Conservation (phyloP, 92 coral and sea anemone genomes). For the Phenganax stokvisi region DNA sequence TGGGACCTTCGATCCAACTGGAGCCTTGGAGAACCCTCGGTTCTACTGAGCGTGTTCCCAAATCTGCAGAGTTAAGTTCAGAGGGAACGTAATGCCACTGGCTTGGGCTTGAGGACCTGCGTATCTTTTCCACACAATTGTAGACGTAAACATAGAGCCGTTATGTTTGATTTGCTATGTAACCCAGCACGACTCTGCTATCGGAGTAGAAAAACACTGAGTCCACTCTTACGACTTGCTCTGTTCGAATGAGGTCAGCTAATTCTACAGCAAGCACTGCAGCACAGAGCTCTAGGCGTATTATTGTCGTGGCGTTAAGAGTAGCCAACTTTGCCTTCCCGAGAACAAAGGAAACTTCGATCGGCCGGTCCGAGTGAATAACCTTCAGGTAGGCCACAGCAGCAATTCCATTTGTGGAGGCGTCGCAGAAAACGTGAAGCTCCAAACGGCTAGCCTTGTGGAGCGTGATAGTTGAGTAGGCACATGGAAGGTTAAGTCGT, state of each 20-base stretch:
- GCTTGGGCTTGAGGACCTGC: slow-evolving; percentile 5
- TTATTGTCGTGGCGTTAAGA: slow-evolving; percentile 42
- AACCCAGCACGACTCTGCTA: slow-evolving; percentile 53
- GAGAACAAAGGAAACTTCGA: slow-evolving; percentile 48
- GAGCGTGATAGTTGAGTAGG: slow-evolving; percentile 28
- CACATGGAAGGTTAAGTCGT: slow-evolving; percentile 37
- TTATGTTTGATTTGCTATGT: slow-evolving; percentile 43
- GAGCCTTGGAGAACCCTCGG: too few relatives aligned
- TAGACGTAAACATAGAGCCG: slow-evolving; percentile 51
- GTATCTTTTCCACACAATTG: slow-evolving; percentile 21
- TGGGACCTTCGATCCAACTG: too few relatives aligned
- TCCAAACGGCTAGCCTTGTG: slow-evolving; percentile 22
- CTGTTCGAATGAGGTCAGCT: slow-evolving; percentile 32
- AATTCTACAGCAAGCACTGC: slow-evolving; percentile 55
- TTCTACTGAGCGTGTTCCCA: background rate
- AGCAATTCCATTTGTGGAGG: slow-evolving; percentile 37
- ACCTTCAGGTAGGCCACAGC: slow-evolving; percentile 47
- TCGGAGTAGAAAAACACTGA: slow-evolving; percentile 44
- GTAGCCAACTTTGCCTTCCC: slow-evolving; percentile 56
- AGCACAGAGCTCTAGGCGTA: slow-evolving; percentile 50
- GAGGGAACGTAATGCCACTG: slow-evolving; percentile 19
- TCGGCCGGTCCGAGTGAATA: slow-evolving; percentile 38
- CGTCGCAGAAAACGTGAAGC: slow-evolving; percentile 53
- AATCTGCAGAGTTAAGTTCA: slow-evolving; percentile 4
- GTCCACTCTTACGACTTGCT: slow-evolving; percentile 40